Evolutionary conservation across 2,888 invertebrate genomes (phyloP).

Genomic region (Bombyx huttoni): DNA sequence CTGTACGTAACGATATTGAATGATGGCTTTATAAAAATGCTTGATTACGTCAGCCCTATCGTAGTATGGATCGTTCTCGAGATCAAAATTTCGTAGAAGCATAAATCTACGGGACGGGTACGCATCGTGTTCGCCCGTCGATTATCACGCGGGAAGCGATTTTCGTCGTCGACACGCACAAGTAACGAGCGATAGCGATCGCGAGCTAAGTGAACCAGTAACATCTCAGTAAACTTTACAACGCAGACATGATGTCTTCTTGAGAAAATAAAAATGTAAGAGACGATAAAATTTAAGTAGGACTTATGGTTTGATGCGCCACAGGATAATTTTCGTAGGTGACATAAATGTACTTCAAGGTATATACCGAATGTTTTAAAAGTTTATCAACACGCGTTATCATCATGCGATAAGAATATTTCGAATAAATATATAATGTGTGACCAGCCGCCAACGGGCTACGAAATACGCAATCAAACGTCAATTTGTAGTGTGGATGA

Average conservation of each 20-base stretch:
- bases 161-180: conserved; percentile 22
- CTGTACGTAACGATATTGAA: not conserved
- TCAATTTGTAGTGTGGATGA: too few species aligned
- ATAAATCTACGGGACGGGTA: conserved; percentile 37
- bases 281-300: too few species aligned
- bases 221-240: not conserved
- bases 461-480: too few species aligned
- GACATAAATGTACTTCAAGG: too few species aligned
- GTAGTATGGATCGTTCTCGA: conserved; percentile 22
- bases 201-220: conserved; percentile 20
- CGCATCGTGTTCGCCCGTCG: conserved; percentile 36
- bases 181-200: conserved; percentile 34
- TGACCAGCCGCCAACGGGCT: too few species aligned
- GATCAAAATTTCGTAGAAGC: conserved; percentile 33
- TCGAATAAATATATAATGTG: too few species aligned
- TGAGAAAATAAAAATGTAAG: too few species aligned
- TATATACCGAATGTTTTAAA: too few species aligned
- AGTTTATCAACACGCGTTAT: too few species aligned
- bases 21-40: conserved; percentile 13
- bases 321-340: too few species aligned
- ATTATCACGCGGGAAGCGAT: conserved; percentile 41
- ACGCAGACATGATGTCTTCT: not conserved
- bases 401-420: too few species aligned
- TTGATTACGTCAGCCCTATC: conserved; percentile 18
- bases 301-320: too few species aligned